Evolutionary conservation across 2,888 invertebrate species (phyloP), one percentile per base, ranked within the genome.

Genomic region (Monochamus alternatus): DNA sequence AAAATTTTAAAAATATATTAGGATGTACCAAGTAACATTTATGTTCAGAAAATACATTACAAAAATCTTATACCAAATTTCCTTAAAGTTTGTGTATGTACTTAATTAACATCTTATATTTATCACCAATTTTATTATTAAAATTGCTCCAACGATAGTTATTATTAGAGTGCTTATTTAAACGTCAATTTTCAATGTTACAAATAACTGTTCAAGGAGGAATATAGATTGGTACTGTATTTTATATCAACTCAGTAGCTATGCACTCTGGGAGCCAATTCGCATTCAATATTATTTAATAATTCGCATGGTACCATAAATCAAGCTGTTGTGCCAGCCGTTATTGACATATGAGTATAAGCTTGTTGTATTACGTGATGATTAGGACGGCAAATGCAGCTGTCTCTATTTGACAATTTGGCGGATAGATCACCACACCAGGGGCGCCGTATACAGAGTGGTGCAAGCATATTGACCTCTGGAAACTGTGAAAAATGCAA

Each of bases 261-360:
- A 22, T n/a, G n/a, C n/a, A n/a, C n/a, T n/a, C 30, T 9, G 32
- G 51, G 31, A 68, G 60, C 62, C 63, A 70, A 73, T 74, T 76
- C 58, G 70, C 63, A 73, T 70, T 76, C 69, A 73, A 72, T 75
- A 60, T 58, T 75, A 72, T 75, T 75, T 75, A 75, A 73, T 70
- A 73, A 76, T 69, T 76, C 70, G 70, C 73, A 69, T 69, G n/a
- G 66, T 59, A 69, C 68, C 64, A 76, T 76, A 71, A 69, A 76
- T 76, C 67, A 76, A 74, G 63, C 70, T 74, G 71, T 38, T 62
- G 47, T 60, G 62, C 66, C 60, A 68, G 68, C 67, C 62, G 71
- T 74, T 74, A 74, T 74, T 74, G 73, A 76, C 74, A 71, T 66
- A 71, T 71, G 62, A 64, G 58, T 52, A 60, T 73, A 64, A 58